phyloP scores from a whole-genome alignment of 2,113 vertebrate species.

The Lates calcarifer region DNA sequence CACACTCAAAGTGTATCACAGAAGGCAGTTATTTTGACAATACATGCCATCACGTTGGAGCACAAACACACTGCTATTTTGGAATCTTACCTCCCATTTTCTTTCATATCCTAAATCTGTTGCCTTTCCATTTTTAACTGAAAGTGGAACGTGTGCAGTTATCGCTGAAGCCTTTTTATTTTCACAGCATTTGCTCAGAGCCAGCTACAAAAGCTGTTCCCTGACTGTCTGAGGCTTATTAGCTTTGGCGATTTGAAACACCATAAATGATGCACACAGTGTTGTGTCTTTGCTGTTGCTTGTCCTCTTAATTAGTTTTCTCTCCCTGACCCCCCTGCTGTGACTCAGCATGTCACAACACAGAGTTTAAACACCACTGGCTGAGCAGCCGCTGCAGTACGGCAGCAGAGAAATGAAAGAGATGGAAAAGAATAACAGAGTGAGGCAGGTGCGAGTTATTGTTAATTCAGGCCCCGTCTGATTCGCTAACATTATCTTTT shows the following conservation, averaged over 20 bases:
- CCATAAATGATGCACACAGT: slow-evolving; percentile 24
- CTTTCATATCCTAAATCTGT: background rate
- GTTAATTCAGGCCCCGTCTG: slow-evolving; percentile 1
- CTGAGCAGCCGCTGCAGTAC: background rate
- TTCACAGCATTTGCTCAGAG: slow-evolving; percentile 15
- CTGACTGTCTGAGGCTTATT: slow-evolving; percentile 14
- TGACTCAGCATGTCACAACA: slow-evolving; percentile 32
- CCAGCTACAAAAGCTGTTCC: background rate
- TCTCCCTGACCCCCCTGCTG: slow-evolving; percentile 14
- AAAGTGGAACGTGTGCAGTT: slow-evolving; percentile 1
- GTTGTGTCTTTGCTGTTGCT: slow-evolving; percentile 10
- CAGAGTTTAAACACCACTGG: slow-evolving; percentile 3
- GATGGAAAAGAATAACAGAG: background rate
- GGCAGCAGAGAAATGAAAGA: background rate
- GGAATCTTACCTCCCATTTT: background rate
- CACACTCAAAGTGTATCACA: background rate
- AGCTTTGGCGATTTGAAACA: slow-evolving; percentile 34
- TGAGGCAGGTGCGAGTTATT: slow-evolving; percentile 21
- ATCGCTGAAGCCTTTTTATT: background rate
- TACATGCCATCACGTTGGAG: background rate
- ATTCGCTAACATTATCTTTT: background rate
- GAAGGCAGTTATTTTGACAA: background rate
- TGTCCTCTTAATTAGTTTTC: slow-evolving; percentile 44
- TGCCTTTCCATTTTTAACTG: background rate
- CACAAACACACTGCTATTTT: background rate